Base-by-base conservation (phyloP, 2,113 vertebrate species). In the Tauraco erythrolophus region DNA sequence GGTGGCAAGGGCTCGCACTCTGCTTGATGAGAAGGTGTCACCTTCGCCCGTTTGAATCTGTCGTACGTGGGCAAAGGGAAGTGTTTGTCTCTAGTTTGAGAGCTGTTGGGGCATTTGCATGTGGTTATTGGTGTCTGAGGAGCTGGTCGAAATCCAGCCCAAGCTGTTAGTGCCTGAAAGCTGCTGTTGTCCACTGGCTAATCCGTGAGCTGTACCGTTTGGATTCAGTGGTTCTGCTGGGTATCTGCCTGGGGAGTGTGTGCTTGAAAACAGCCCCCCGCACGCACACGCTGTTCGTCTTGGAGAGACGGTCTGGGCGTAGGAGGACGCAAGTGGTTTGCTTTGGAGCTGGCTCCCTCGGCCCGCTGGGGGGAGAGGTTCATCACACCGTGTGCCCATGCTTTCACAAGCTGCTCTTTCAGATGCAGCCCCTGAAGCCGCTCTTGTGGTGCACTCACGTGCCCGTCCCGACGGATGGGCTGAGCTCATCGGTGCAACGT, bases 311-410 rank as follows among this genome's bases (percentile, higher is more conserved):
- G n/a, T 74, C 72, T 53, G 77, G 79, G 71, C 6, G 0, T n/a
- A 19, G 82, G 62, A 80, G 76, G 71, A 61, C 53, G 53, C 0
- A 4, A 84, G 80, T 41, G 58, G 91, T 92, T 87, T 89, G 80
- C 71, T 86, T 66, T 84, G 88, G 53, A 96, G 70, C 45, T 56
- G 57, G 25, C 33, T 68, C 48, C 66, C 50, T 68, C 62, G 45
- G 76, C 79, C 43, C 85, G 61, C 51, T 62, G 60, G 60, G 41
- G 68, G 60, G 39, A 82, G 50, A 69, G 33, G 24, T 65, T 83
- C 45, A 45, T 43, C 3, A 1, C 0, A 9, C 31, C 0, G 3
- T 5, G 0, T 22, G 19, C 56, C 64, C 11, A 19, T 18, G 15
- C 68, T 74, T 84, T 70, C 69, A 92, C 68, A 91, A 78, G 56